Conservation (phyloP, 2,888 invertebrate genomes). For the Conus canariensis region DNA sequence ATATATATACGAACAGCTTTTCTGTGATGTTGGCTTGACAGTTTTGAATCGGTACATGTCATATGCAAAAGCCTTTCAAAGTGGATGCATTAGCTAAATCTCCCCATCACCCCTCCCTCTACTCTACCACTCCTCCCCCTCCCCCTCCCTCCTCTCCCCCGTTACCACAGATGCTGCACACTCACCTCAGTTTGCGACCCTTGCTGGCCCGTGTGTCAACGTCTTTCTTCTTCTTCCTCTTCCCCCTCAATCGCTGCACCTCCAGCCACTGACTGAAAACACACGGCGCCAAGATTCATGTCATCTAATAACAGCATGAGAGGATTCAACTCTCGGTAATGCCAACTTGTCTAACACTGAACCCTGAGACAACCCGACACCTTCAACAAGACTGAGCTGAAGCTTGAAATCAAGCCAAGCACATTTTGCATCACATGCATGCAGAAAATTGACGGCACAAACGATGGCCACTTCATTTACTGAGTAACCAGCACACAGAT, state of each 20-base stretch:
- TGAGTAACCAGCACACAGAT: too few relatives aligned
- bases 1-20: neutral
- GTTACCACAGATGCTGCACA: neutral
- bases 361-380: too few relatives aligned
- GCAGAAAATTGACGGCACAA: too few relatives aligned
- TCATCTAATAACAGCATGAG: too few relatives aligned
- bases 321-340: too few relatives aligned
- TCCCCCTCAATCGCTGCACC: slow-evolving; percentile 91
- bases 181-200: slow-evolving; percentile 87
- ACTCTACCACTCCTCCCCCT: too few relatives aligned
- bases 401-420: neutral
- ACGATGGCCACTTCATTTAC: too few relatives aligned
- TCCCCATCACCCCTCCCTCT: neutral
- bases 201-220: slow-evolving; percentile 96
- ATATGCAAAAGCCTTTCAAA: neutral
- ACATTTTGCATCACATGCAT: too few relatives aligned
- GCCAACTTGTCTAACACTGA: too few relatives aligned
- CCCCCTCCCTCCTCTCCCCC: too few relatives aligned
- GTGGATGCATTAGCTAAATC: neutral
- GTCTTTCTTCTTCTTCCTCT: slow-evolving; percentile 94
- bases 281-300: neutral
- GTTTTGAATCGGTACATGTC: neutral
- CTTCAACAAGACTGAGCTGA: neutral
- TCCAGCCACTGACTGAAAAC: slow-evolving; percentile 89
- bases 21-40: neutral